These are phyloP conservation scores for Vanessa cardui DNA, from an alignment of 2,888 invertebrate genomes.

Conservation along the genomic window DNA sequence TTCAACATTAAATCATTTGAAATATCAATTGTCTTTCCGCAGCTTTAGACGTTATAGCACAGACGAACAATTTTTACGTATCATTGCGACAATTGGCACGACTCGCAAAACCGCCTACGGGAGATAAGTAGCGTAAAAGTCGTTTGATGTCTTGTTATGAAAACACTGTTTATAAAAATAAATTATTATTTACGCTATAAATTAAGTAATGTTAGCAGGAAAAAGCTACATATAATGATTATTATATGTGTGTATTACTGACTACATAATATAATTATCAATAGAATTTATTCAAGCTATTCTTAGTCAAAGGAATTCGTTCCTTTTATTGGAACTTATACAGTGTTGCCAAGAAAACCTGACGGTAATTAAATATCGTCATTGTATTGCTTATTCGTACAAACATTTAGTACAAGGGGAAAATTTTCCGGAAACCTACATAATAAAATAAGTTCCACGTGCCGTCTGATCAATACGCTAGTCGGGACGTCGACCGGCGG, in stretches of 20 bases:
- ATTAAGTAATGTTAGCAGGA: not conserved
- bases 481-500: conserved; percentile 79
- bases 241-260: not conserved
- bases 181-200: not conserved
- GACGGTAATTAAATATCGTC: not conserved
- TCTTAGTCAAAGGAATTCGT: not conserved
- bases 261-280: no score
- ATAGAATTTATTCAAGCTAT: conserved; percentile 35
- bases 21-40: not conserved
- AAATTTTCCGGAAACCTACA: conserved; percentile 46
- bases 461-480: conserved; percentile 78
- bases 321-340: not conserved
- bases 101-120: conserved; percentile 16
- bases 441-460: conserved; percentile 62
- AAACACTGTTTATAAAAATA: conserved; percentile 6
- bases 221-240: not conserved
- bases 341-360: not conserved
- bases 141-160: conserved; percentile 22
- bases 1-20: no score
- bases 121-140: conserved; percentile 10
- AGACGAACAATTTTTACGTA: conserved; percentile 22
- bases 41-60: not conserved
- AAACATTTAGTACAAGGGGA: not conserved
- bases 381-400: not conserved
- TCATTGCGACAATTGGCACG: conserved; percentile 23